phyloP scores from a whole-genome alignment of 92 coral and sea anemone genomes.

The Phymanthus crucifer region DNA sequence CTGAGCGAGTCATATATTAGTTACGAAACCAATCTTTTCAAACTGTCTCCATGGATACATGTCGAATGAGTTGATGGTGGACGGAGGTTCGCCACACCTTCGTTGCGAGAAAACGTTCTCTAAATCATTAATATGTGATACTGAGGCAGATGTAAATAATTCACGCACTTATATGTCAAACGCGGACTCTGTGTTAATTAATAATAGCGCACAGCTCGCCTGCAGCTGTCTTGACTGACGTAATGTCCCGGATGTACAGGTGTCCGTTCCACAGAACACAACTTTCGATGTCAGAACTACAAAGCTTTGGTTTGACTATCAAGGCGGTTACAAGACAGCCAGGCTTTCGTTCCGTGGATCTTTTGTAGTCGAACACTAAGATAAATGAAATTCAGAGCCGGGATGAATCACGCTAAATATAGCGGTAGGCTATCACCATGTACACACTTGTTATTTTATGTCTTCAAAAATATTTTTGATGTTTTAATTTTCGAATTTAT shows the following conservation, averaged over 20 bases:
- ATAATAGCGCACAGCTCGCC: conserved; percentile 74
- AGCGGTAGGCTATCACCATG: conserved; percentile 63
- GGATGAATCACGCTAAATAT: conserved; percentile 78
- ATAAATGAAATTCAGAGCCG: conserved; percentile 85
- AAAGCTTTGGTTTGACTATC: conserved; percentile 25
- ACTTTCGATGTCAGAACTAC: conserved; percentile 31
- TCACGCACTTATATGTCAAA: conserved; percentile 83
- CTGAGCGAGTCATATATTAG: neutral
- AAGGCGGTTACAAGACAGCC: conserved; percentile 29
- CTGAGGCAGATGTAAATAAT: conserved; percentile 86
- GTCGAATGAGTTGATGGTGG: conserved; percentile 8
- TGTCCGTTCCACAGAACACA: conserved; percentile 38
- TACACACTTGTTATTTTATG: conserved; percentile 15
- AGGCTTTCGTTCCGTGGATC: conserved; percentile 29
- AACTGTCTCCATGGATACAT: conserved; percentile 19
- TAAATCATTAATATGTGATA: conserved; percentile 68
- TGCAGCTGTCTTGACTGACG: conserved; percentile 87
- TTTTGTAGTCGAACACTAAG: conserved; percentile 25
- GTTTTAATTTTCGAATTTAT: neutral
- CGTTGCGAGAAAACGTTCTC: conserved; percentile 30
- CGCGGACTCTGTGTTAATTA: conserved; percentile 89
- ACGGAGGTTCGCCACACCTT: conserved; percentile 12
- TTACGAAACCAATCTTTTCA: conserved; percentile 11
- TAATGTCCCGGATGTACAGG: conserved; percentile 88
- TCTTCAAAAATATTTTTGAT: conserved; percentile 26